Evolutionary conservation across 2,113 vertebrate species (phyloP).

Genomic region (Salminus brasiliensis): DNA sequence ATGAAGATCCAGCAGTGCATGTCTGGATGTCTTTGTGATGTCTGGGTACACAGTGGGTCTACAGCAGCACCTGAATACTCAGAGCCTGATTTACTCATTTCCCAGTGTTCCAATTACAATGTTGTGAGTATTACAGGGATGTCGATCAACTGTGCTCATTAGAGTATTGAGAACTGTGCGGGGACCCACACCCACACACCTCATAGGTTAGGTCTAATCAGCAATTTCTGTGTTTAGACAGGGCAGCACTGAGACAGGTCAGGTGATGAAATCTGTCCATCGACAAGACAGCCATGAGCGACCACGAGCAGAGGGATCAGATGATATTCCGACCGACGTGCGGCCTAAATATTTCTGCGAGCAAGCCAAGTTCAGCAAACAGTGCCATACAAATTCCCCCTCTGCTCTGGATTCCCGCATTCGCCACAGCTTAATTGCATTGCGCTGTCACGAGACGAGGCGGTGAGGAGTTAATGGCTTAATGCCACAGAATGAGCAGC

Average conservation of each 20-base stretch:
- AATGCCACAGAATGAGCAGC: conserved; percentile 49
- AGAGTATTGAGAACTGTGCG: no score
- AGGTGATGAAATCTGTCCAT: neutral
- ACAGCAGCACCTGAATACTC: no score
- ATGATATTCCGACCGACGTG: neutral
- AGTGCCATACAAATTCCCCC: conserved; percentile 5
- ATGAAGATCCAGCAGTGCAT: no score
- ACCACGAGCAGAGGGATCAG: neutral
- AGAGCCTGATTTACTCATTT: no score
- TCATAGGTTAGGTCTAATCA: no score
- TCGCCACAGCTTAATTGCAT: conserved; percentile 36
- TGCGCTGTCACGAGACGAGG: conserved; percentile 41
- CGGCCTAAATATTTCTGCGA: conserved; percentile 12
- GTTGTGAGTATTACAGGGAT: no score
- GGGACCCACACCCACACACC: no score
- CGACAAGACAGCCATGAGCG: neutral
- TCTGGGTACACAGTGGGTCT: no score
- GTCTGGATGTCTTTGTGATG: no score
- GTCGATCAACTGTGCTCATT: no score
- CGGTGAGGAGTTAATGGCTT: conserved; percentile 54
- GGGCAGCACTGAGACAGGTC: neutral
- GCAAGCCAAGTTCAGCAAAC: conserved; percentile 2
- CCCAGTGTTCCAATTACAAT: no score
- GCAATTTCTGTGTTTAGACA: neutral
- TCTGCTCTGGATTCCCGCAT: neutral